Base-by-base conservation (phyloP, 2,888 invertebrate species). In the Rhagonycha fulva region DNA sequence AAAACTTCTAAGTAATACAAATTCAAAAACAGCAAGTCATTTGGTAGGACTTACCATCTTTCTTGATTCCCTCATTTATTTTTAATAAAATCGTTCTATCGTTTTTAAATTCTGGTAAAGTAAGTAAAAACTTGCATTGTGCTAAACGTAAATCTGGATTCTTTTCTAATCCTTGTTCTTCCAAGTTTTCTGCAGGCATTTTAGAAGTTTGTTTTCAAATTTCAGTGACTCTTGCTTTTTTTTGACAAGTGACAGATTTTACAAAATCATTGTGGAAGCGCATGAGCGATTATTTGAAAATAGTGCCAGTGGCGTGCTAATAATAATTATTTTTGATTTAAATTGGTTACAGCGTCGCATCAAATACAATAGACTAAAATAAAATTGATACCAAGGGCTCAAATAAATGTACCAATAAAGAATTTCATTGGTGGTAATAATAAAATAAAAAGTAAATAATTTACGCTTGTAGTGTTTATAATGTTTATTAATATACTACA, bases 81-180 rank as follows among this genome's bases (percentile, higher is more conserved):
- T 94, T 92, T 24, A 89, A 87, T 81, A 83, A 91, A 82, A 86
- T 90, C 85, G 81, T 89, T 77, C 90, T 89, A 87, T 97, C 94
- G 86, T 93, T 92, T 88, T 93, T 93, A 83, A 94, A 90, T 85
- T 96, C 94, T 0, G 95, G 92, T 78, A 96, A 89, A 71, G 93
- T 92, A n/a, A 98, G 89, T 79, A 97, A 89, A 88, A 97, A 98
- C 87, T 96, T 96, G 81, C 92, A 94, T 84, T 97, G 96, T 0
- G 98, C 95, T 81, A 98, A 89, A 82, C 96, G 95, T 89, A 98
- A 91, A 84, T 98, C 90, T 12, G 91, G 91, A 80, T 91, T 91
- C 83, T 91, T 91, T 79, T 91, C 91, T 77, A 91, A 85, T 24
- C 91, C 91, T 82, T 91, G 90, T 82, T 91, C 91, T 87, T 91